Percentiles rank a stretch among this genome's conserved stretches.
phyloP scores from a whole-genome alignment of 2,797 vertebrate genomes.

The Monodelphis domestica region DNA sequence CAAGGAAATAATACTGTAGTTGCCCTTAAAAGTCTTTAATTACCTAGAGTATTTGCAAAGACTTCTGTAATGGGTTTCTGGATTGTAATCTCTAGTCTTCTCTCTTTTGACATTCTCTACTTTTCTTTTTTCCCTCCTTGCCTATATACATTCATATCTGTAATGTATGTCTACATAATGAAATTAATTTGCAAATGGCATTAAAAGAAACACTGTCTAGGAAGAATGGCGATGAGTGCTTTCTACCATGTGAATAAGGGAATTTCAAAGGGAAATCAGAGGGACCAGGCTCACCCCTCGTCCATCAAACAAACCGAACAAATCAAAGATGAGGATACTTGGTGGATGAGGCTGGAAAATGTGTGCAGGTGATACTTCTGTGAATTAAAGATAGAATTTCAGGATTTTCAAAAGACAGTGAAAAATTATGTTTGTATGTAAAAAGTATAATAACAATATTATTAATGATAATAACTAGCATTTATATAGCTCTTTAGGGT shows the following conservation, averaged over 20 bases:
- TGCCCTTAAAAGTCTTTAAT: constrained; percentile 72
- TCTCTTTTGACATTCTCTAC: constrained; percentile 47
- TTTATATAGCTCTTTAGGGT: background rate
- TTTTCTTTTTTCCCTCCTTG: constrained; percentile 72
- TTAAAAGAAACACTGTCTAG: constrained; percentile 72
- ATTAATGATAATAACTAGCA: background rate
- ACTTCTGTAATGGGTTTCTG: constrained; percentile 75
- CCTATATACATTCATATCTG: constrained; percentile 62
- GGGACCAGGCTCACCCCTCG: background rate
- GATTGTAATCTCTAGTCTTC: constrained; percentile 62
- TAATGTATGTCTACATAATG: background rate
- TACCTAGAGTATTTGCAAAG: constrained; percentile 65
- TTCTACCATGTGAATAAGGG: constrained; percentile 53
- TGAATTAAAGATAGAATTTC: background rate
- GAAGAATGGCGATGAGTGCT: constrained; percentile 63
- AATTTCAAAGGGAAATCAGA: constrained; percentile 59
- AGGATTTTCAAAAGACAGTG: background rate
- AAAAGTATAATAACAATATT: background rate
- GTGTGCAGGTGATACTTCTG: background rate
- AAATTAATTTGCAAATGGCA: constrained; percentile 75
- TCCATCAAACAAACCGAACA: constrained; percentile 65
- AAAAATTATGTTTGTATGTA: background rate
- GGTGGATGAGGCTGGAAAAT: background rate
- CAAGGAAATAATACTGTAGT: constrained; percentile 72
- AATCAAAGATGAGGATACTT: constrained; percentile 24